Evolutionary conservation across 1,140 invertebrate genomes (phyloP), one percentile per base, ranked within the genome.

Genomic region (Drosophila kepulauana): DNA sequence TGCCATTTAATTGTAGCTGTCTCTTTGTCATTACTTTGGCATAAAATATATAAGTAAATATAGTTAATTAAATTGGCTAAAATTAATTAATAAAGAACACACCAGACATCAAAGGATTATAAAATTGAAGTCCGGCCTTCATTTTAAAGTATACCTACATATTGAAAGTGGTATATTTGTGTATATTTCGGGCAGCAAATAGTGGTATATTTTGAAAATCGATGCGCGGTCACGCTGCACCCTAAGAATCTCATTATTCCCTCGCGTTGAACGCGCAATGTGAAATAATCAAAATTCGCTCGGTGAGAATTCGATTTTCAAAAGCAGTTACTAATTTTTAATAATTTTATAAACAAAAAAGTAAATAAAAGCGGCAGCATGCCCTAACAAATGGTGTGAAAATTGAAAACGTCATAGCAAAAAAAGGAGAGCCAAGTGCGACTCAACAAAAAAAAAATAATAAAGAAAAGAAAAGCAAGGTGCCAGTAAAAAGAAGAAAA

Each of bases 401-500:
- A 54, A 51, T 41, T 11, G 6, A 30, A 59, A 71, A 35, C 28
- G 13, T 13, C 13, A 15, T 20, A 1, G 10, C 35, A 38, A 10
- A 38, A 54, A 35, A 38, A 20, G 58, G n/a, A 35, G 38, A 65
- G 35, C 35, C 46, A n/a, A 58, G 10, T 3, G 6, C 8, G 70
- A 70, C 7, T 15, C n/a, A 11, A 49, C n/a, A 11, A 49, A 61
- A 74, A 63, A n/a, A 65, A 46, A 71, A 65, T 63, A 64, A 11
- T 49, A 54, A 71, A 65, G 54, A 38, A 38, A 75, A 64, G 20
- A 66, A 54, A 71, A 65, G 54, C 61, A 72, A 72, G 69, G 67
- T 75, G 43, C 56, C 52, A 61, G 48, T 33, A 33, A 64, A 67
- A 70, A 68, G 57, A 82, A 80, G 57, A 82, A 80, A 82, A 82